Conservation (phyloP, 2,888 invertebrate species). For the Ecliptopera silaceata region DNA sequence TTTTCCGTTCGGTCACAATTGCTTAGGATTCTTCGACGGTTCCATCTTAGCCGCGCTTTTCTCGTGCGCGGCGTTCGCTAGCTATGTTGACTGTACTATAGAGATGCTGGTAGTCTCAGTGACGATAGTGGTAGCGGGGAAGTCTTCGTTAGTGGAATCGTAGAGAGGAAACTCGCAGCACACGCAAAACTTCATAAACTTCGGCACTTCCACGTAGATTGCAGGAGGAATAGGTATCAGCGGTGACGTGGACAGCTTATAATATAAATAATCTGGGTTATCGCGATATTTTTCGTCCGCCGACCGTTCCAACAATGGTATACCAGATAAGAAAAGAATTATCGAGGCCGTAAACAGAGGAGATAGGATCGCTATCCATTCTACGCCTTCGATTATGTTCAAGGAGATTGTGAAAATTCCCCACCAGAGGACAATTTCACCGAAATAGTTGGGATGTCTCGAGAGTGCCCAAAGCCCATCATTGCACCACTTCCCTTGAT, state of each 20-base stretch:
- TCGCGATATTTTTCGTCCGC: slow-evolving; percentile 95
- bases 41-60: slow-evolving; percentile 67
- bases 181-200: slow-evolving; percentile 90
- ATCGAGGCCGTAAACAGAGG: slow-evolving; percentile 94
- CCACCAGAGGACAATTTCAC: slow-evolving; percentile 97
- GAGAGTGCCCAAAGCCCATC: slow-evolving; percentile 95
- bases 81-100: slow-evolving; percentile 88
- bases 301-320: slow-evolving; percentile 93
- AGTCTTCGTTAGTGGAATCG: slow-evolving; percentile 87
- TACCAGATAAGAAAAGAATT: slow-evolving; percentile 94
- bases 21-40: slow-evolving; percentile 59
- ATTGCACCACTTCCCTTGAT: slow-evolving; percentile 96
- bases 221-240: slow-evolving; percentile 94
- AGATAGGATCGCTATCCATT: slow-evolving; percentile 94
- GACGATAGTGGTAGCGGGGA: slow-evolving; percentile 83
- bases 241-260: slow-evolving; percentile 94
- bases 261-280: slow-evolving; percentile 92
- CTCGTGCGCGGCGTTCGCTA: slow-evolving; percentile 79
- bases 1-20: slow-evolving; percentile 77
- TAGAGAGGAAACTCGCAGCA: slow-evolving; percentile 96
- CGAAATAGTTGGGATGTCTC: slow-evolving; percentile 97
- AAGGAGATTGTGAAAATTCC: slow-evolving; percentile 95
- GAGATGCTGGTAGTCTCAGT: slow-evolving; percentile 88
- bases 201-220: slow-evolving; percentile 93
- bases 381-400: slow-evolving; percentile 91